Conservation (phyloP, 1,140 invertebrate genomes). For the Dinoponera quadriceps region DNA sequence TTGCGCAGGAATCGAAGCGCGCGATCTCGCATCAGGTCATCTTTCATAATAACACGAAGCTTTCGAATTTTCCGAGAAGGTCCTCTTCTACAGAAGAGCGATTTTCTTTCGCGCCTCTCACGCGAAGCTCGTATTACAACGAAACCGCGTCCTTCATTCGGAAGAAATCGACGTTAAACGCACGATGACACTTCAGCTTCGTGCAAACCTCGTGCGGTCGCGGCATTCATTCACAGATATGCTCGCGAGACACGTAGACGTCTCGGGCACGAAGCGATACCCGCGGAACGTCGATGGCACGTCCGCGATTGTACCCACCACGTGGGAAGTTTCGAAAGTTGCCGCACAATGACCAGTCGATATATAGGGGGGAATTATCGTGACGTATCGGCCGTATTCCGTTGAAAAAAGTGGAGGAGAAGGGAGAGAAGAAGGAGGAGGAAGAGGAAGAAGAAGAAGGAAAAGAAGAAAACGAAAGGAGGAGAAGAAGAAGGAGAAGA, state of each 20-base stretch:
- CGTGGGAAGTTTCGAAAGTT: slow-evolving; percentile 8
- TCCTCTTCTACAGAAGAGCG: no score
- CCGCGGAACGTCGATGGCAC: not conserved
- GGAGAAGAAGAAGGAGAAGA: slow-evolving; percentile 36
- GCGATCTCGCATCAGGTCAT: no score
- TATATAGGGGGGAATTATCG: slow-evolving; percentile 55
- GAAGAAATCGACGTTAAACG: not conserved
- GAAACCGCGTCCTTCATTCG: no score
- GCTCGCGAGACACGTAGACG: slow-evolving; percentile 1
- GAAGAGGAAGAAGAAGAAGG: no score
- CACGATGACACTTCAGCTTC: no score
- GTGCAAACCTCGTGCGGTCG: not conserved
- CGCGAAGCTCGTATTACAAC: no score
- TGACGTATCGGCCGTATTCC: slow-evolving; percentile 56
- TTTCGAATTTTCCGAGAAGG: no score
- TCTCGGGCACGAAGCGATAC: slow-evolving; percentile 38
- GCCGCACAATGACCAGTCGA: slow-evolving; percentile 45
- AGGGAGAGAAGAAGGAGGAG: not conserved
- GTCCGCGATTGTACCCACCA: not conserved
- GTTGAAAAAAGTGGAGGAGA: slow-evolving; percentile 35
- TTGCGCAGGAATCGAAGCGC: no score
- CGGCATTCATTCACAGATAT: slow-evolving; percentile 18
- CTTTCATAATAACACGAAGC: no score
- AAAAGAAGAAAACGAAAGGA: not conserved
- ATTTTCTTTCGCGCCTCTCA: no score